Evolutionary conservation across 2,888 invertebrate species (phyloP), one percentile per base, ranked within the genome.

Genomic region (Lasioglossum figueresi): DNA sequence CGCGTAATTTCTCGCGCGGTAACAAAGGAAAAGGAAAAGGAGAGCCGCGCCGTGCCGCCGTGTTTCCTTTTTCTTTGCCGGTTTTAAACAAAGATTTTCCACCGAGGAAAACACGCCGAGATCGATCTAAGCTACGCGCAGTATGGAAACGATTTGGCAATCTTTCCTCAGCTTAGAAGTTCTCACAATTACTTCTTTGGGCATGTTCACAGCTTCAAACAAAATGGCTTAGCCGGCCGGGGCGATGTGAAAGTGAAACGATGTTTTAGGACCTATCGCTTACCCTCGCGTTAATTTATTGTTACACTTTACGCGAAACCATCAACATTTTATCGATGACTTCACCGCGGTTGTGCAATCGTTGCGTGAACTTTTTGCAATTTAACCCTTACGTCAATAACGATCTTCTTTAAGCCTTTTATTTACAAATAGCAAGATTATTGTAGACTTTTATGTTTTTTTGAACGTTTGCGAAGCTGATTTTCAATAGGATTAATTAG

Each of bases 21-120:
- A 88, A 90, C 87, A 87, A 91, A 90, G 82, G 83, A 88, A 77
- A 83, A 86, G 70, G 85, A 84, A 80, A 85, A n/a, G n/a, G n/a
- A n/a, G n/a, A n/a, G n/a, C n/a, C n/a, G n/a, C n/a, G 78, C 76
- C 68, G 37, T 19, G 68, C 23, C 74, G 63, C 43, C 27, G 37
- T 72, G 83, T 81, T 86, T 87, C 84, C 74, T 76, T 87, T 81
- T 86, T 83, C 70, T 59, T 68, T 23, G 40, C 3, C 48, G 16
- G 27, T 52, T 12, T 37, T 12, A 63, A 73, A 76, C 85, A 79
- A 83, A 82, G 78, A 83, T 84, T 85, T 84, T 79, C 76, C 73
- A 52, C 19, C 68, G 48, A n/a, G 72, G 56, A 66, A 84, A 85
- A 74, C 68, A 34, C 40, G 31, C 59, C 31, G 52, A 83, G 84